Base-by-base conservation (phyloP, 2,888 invertebrate genomes). In the Caenorhabditis sp. region DNA sequence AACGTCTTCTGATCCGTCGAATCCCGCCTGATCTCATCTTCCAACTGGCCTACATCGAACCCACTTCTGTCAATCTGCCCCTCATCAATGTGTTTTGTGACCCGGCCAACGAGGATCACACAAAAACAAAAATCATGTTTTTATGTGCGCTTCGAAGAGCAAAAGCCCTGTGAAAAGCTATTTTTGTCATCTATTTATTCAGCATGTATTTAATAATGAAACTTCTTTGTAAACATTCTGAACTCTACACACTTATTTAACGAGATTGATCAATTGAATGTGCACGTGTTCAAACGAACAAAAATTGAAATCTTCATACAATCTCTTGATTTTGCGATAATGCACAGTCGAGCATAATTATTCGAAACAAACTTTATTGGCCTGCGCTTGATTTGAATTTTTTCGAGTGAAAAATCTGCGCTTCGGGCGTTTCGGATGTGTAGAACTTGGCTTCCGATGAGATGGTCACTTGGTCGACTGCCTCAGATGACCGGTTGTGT, bases 381-480 rank as follows among this genome's bases (percentile, higher is more conserved):
- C 73, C 73, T 8, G 74, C 74, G 55, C 74, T 74, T 5, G 74
- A 74, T 17, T 75, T 75, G 52, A 75, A 75, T 35, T 70, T 75
- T 35, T 75, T 75, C 9, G 75, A 75, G 24, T 75, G 75, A n/a
- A 75, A 75, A 0, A 75, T 50, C 41, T 75, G 74, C 7, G 74
- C 66, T 15, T 74, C 66, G 2, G 53, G 74, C 8, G 66, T 56
- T 24, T 74, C 74, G 9, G 43, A 43, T 20, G 66, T 66, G 56
- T 75, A 75, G 30, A 75, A 63, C 24, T 62, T 55, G 22, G 75
- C 68, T n/a, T 68, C 70, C 0, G 68, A 62, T 8, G 68, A 63
- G 9, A 70, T 70, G 2, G 63, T 68, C 6, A 70, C 70, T 17
- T 62, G 52, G 37, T 45, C 58, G 46, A 70, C 75, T 3, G 35